Base-by-base conservation (phyloP, 2,888 invertebrate species). In the Epistrophe grossulariae region DNA sequence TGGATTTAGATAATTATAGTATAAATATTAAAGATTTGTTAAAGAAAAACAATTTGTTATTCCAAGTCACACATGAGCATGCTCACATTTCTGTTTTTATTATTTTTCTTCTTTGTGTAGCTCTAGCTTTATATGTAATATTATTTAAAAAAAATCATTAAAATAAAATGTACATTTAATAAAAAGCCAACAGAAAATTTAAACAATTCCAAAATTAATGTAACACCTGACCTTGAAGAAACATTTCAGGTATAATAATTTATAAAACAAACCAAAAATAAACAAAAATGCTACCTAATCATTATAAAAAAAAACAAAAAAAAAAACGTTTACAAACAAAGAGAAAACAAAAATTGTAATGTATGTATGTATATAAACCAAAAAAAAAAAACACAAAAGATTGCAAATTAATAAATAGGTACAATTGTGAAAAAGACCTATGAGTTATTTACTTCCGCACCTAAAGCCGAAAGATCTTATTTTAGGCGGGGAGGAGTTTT, bases 11-110 rank as follows among this genome's bases (percentile, higher is more conserved):
- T 31, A 6, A 31, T 31, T 31, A 31, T 31, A 31, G 31, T 31
- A 31, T 31, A 6, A 31, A 31, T 31, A 31, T 31, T 6, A 31
- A 31, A 31, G 31, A 31, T 31, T 31, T 31, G 31, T 6, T 31
- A 31, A 31, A 31, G 4, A 31, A 31, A 31, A 31, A 31, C 31
- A 31, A 31, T 31, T 31, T 31, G 31, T 31, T 31, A 31, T 31
- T 31, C 7, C 31, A 31, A 1, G 31, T 31, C 31, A 31, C 45
- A 48, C 15, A n/a, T n/a, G n/a, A n/a, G n/a, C n/a, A n/a, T n/a
- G n/a, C n/a, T n/a, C n/a, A n/a, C n/a, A n/a, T n/a, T 48, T 48
- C 45, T 48, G 17, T 48, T 48, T n/a, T 9, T 48, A 48, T 48
- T 17, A 48, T 48, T 17, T 48, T 7, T 48, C 4, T 48, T 48